A percentile compares a stretch with the other conserved stretches of the same genome.
Conservation (phyloP, 53 echinoderm and acorn worm genomes). For the Antedon mediterranea region DNA sequence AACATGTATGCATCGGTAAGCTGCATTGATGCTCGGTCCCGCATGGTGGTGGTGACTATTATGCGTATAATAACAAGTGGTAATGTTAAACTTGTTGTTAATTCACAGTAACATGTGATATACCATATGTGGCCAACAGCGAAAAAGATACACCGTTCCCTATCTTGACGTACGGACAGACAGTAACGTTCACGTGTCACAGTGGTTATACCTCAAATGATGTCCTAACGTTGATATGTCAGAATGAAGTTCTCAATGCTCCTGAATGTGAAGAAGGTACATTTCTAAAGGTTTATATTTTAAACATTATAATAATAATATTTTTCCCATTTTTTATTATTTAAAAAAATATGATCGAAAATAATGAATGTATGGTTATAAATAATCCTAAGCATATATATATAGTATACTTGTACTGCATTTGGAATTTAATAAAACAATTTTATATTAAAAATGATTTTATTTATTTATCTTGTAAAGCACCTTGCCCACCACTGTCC, state of each 20-base stretch:
- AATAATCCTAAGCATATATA: too few species aligned
- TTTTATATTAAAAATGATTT: background rate
- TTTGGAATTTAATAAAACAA: background rate
- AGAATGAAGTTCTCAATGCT: background rate
- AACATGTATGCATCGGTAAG: too few species aligned
- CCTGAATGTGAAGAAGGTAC: background rate
- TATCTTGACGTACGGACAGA: background rate
- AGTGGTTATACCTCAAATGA: background rate
- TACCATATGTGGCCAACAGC: background rate
- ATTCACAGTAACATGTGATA: background rate
- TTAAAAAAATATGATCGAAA: too few species aligned
- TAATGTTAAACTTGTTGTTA: background rate
- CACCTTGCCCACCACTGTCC: background rate
- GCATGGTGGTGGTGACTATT: background rate
- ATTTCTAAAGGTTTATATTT: too few species aligned
- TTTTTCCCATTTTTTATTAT: too few species aligned
- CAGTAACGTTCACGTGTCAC: background rate
- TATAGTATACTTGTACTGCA: too few species aligned
- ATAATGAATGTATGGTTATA: too few species aligned
- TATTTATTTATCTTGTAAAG: background rate
- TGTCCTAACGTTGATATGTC: background rate
- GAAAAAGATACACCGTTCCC: background rate
- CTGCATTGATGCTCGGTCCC: background rate
- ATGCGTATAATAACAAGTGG: background rate
- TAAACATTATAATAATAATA: too few species aligned